Evolutionary conservation across 2,797 vertebrate genomes (phyloP).

Genomic region (Avahi laniger): DNA sequence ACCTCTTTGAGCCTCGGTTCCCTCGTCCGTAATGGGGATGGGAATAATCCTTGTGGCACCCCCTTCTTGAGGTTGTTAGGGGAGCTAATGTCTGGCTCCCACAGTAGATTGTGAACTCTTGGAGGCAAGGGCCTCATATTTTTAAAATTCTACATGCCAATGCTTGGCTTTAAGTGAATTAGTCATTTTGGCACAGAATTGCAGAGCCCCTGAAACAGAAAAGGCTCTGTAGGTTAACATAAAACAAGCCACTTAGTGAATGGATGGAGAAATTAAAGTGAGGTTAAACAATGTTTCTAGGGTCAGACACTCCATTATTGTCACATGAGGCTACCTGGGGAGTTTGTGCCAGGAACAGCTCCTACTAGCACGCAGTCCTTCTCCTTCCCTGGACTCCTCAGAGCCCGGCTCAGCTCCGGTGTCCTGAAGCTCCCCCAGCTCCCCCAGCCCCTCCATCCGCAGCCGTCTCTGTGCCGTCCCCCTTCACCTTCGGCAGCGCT

Average conservation of each 20-base stretch:
- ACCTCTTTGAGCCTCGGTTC: not conserved
- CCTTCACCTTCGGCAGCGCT: not conserved
- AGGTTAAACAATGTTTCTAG: not conserved
- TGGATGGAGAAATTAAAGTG: not conserved
- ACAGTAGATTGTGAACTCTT: not conserved
- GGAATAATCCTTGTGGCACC: not conserved
- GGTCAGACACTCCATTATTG: accelerated
- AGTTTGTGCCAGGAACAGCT: accelerated
- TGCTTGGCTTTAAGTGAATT: not conserved
- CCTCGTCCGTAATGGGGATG: not conserved
- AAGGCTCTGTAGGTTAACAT: not conserved
- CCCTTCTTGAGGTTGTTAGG: not conserved
- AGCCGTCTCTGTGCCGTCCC: not conserved
- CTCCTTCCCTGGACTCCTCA: not conserved
- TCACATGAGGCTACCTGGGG: not conserved
- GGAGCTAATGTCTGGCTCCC: not conserved
- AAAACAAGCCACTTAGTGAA: not conserved
- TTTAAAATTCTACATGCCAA: not conserved
- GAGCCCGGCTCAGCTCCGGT: not conserved
- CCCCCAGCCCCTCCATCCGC: not conserved
- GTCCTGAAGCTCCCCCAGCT: not conserved
- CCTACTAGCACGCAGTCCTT: not conserved
- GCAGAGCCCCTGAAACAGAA: not conserved
- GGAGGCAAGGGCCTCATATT: not conserved
- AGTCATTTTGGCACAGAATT: not conserved